Conservation (phyloP, 1,140 invertebrate genomes). For the Hetaerina americana region DNA sequence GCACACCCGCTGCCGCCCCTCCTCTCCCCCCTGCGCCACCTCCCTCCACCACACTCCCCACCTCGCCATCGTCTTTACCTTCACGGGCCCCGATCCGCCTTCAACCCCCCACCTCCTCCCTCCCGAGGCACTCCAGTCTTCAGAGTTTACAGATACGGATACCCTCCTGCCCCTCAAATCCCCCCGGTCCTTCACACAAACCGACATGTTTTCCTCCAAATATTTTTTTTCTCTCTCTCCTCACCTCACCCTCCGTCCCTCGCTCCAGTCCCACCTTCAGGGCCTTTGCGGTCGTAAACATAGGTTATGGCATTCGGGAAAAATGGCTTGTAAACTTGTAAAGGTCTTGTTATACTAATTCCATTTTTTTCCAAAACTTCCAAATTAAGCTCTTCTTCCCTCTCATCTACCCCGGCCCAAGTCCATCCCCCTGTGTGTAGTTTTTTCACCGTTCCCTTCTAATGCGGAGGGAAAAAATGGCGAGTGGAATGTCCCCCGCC, state of each 20-base stretch:
- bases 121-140: neutral
- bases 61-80: too few relatives aligned
- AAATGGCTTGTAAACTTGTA: neutral
- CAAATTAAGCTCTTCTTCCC: neutral
- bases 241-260: too few relatives aligned
- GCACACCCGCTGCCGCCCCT: neutral
- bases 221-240: too few relatives aligned
- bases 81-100: neutral
- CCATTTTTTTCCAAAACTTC: neutral
- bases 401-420: too few relatives aligned
- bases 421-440: too few relatives aligned
- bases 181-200: too few relatives aligned
- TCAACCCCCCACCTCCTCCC: neutral
- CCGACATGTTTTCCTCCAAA: too few relatives aligned
- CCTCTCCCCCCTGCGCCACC: neutral
- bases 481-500: too few relatives aligned
- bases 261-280: neutral
- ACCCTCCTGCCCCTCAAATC: too few relatives aligned
- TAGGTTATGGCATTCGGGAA: neutral
- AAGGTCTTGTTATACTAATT: neutral
- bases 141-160: too few relatives aligned
- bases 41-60: neutral
- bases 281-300: neutral
- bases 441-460: too few relatives aligned
- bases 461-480: too few relatives aligned